These are phyloP conservation scores for Orbicella faveolata DNA, from an alignment of 64 coral and sea anemone genomes.

Conservation along the genomic window DNA sequence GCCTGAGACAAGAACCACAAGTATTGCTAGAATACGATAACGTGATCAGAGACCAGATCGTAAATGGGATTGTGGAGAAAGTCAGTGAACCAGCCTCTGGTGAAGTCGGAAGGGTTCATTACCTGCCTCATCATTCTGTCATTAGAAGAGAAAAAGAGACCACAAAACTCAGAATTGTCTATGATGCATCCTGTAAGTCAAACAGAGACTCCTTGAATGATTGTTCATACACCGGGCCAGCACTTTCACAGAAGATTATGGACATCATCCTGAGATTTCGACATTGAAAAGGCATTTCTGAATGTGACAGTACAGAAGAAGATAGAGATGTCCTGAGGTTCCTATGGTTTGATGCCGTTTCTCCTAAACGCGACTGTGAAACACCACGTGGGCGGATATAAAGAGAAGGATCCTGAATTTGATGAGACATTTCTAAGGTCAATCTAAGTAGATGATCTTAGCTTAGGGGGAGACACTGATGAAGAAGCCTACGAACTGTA, in stretches of 20 bases:
- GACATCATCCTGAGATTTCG: too few relatives aligned
- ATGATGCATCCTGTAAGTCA: conserved; percentile 64
- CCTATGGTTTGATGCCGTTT: too few relatives aligned
- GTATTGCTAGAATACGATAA: conserved; percentile 56
- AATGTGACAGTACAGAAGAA: too few relatives aligned
- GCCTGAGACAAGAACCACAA: conserved; percentile 33
- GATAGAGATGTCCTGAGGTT: too few relatives aligned
- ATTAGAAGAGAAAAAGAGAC: conserved; percentile 53
- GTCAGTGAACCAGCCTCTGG: conserved; percentile 1
- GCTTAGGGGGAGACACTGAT: too few relatives aligned
- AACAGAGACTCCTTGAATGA: conserved; percentile 26
- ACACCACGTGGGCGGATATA: too few relatives aligned
- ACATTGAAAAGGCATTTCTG: too few relatives aligned
- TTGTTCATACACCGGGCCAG: conserved; percentile 34
- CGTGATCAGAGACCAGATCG: conserved; percentile 43
- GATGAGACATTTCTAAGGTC: too few relatives aligned
- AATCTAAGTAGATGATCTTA: too few relatives aligned
- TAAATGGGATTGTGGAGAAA: background rate
- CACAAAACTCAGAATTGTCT: conserved; percentile 68
- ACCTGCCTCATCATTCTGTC: conserved; percentile 57
- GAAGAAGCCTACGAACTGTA: too few relatives aligned
- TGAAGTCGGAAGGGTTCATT: conserved; percentile 62
- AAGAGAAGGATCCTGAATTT: too few relatives aligned
- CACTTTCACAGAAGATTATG: conserved; percentile 22
- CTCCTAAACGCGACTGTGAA: too few relatives aligned